Conservation (phyloP, 2,113 vertebrate species). For the Paraplagusia blochii region DNA sequence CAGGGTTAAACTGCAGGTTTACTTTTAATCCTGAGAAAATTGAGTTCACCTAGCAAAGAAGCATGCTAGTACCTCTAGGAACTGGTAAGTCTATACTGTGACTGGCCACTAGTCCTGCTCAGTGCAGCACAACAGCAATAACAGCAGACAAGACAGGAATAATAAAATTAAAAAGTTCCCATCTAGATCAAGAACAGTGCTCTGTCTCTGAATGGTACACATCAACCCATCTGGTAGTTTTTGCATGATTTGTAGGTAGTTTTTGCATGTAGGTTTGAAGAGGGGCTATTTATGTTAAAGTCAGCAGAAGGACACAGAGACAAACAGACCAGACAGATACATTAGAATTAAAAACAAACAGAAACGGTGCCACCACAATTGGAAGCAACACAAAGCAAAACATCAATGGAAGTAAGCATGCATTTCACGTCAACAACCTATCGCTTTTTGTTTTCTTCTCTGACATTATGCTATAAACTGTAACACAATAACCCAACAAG, state of each 20-base stretch:
- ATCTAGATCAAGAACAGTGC: slow-evolving; percentile 66
- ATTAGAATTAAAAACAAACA: slow-evolving; percentile 42
- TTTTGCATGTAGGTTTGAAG: slow-evolving; percentile 77
- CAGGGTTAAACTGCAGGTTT: slow-evolving; percentile 28
- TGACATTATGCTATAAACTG: too few species aligned
- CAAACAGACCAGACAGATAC: slow-evolving; percentile 50
- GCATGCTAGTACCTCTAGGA: slow-evolving; percentile 80
- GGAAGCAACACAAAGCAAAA: slow-evolving; percentile 70
- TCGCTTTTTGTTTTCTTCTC: background rate
- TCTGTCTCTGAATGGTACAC: slow-evolving; percentile 36
- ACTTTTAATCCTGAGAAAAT: slow-evolving; percentile 19
- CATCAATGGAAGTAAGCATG: slow-evolving; percentile 57
- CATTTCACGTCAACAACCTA: slow-evolving; percentile 33
- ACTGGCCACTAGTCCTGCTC: slow-evolving; percentile 80
- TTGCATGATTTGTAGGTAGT: slow-evolving; percentile 71
- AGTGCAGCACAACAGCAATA: slow-evolving; percentile 80
- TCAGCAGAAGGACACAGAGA: slow-evolving; percentile 70
- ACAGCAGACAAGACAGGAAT: slow-evolving; percentile 83
- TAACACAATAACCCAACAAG: too few species aligned
- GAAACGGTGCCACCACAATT: slow-evolving; percentile 49
- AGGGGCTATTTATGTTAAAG: slow-evolving; percentile 65
- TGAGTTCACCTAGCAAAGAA: slow-evolving; percentile 62
- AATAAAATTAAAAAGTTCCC: slow-evolving; percentile 41
- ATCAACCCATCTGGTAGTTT: slow-evolving; percentile 68
- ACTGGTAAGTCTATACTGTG: slow-evolving; percentile 86